Base-by-base conservation (phyloP, 2,113 vertebrate species). In the Heterotilapia buettikoferi region DNA sequence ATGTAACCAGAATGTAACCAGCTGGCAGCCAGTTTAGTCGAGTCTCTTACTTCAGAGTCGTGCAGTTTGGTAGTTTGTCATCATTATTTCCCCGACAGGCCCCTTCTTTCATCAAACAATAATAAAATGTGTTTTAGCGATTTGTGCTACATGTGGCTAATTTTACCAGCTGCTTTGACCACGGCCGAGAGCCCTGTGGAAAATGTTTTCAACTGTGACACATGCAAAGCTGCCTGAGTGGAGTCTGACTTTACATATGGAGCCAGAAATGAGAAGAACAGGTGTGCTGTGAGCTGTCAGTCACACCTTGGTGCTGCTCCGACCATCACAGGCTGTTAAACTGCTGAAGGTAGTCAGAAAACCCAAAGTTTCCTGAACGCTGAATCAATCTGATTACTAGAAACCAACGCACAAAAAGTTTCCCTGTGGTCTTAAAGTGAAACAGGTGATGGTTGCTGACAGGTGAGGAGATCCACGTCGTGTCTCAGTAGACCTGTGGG, bases 391-490 rank as follows among this genome's bases (percentile, higher is more conserved):
- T 9, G 56, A 59, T 59, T 59, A 5, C 26, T 29, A 59, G 4
- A 29, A 59, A 59, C 13, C 3, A 7, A 59, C 13, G 5, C 13
- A 1, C 56, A 29, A 59, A 29, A 59, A 2, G 24, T 59, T 59
- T 59, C 56, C 56, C 56, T 0, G 24, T 29, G 24, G 24, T 59
- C 56, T 29, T 29, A 59, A 59, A 59, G 24, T 0, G 56, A 59
- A 57, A 29, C 56, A 29, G 56, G 56, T 16, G 13, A 59, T 29
- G 24, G 4, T 29, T 57, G 56, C 13, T 29, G 21, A 56, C 21
- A 26, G 54, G 54, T 56, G 12, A 26, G 54, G 21, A 26, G 24
- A 29, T 29, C 56, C 56, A 57, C 13, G 3, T 56, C 2, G 21
- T 57, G 54, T 59, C 13, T 29, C 7, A 29, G 56, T 9, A 59